Evolutionary conservation across 1,140 invertebrate species (phyloP).

Genomic region (Drosophila suzukii): DNA sequence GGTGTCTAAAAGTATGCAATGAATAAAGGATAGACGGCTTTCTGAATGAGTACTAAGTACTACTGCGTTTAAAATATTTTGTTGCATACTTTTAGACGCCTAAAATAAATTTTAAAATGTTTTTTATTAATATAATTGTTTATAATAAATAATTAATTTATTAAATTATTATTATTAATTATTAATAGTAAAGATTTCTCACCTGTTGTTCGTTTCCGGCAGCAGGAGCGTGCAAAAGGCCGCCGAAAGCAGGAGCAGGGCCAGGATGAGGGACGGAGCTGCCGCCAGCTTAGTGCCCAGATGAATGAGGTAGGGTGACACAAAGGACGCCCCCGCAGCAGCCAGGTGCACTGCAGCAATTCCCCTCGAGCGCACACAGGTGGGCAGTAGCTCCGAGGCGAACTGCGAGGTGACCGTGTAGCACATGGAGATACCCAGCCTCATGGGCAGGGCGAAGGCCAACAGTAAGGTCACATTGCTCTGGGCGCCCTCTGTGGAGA

Average conservation of each 20-base stretch:
- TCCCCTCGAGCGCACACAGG: conserved; percentile 65
- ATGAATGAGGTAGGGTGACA: conserved; percentile 67
- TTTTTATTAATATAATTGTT: no score
- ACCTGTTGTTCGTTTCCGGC: conserved; percentile 75
- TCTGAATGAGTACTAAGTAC: no score
- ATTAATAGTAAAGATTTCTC: conserved; percentile 2
- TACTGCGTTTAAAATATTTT: no score
- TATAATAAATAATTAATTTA: no score
- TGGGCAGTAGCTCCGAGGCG: conserved; percentile 65
- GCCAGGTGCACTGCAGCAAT: conserved; percentile 63
- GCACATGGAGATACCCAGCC: conserved; percentile 69
- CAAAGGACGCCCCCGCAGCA: conserved; percentile 61
- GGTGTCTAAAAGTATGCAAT: no score
- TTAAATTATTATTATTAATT: no score
- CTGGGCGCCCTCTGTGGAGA: conserved; percentile 52
- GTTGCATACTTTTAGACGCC: no score
- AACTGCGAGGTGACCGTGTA: conserved; percentile 67
- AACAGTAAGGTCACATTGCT: conserved; percentile 54
- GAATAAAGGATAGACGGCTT: no score
- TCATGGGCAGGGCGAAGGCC: conserved; percentile 66
- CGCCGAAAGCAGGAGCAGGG: conserved; percentile 41
- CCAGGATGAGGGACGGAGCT: conserved; percentile 57
- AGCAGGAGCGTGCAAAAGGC: conserved; percentile 45
- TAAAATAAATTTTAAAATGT: no score
- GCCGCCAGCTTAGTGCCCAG: conserved; percentile 57